phyloP scores from a whole-genome alignment of 2,797 vertebrate genomes.

The Liparis tanakae region DNA sequence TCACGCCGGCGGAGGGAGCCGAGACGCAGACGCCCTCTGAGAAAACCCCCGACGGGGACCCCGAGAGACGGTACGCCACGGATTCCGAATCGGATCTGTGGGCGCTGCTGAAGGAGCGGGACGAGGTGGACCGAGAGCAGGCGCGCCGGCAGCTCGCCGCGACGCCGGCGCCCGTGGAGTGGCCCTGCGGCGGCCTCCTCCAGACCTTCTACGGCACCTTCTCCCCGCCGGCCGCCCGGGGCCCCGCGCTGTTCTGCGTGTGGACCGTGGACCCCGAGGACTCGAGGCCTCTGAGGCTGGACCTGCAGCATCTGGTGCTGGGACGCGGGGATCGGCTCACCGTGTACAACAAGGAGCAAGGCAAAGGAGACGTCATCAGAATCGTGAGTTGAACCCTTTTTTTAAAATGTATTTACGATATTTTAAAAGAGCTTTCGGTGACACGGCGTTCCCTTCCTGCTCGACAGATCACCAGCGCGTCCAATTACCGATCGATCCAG shows the following conservation, averaged over 20 bases:
- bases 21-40: neutral
- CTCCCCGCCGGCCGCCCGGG: constrained; percentile 78
- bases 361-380: constrained; percentile 78
- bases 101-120: constrained; percentile 31
- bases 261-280: constrained; percentile 91
- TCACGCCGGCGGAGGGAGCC: neutral
- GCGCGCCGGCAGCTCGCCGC: constrained; percentile 28
- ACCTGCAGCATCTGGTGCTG: constrained; percentile 85
- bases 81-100: constrained; percentile 41
- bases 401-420: neutral
- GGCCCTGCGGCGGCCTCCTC: constrained; percentile 85
- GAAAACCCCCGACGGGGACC: neutral
- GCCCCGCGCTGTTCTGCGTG: constrained; percentile 75
- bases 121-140: constrained; percentile 11
- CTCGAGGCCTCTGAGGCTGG: constrained; percentile 86
- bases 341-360: constrained; percentile 79
- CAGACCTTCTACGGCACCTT: constrained; percentile 91
- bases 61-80: neutral
- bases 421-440: neutral
- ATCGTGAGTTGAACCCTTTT: too few relatives aligned
- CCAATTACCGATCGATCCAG: constrained; percentile 86
- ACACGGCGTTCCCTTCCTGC: constrained; percentile 6
- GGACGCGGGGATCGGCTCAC: constrained; percentile 81
- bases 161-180: constrained; percentile 72
- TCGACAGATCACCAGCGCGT: constrained; percentile 84